A percentile compares a stretch with the other conserved stretches of the same genome.
phyloP scores from a whole-genome alignment of 2,113 vertebrate species.

The Passer domesticus region DNA sequence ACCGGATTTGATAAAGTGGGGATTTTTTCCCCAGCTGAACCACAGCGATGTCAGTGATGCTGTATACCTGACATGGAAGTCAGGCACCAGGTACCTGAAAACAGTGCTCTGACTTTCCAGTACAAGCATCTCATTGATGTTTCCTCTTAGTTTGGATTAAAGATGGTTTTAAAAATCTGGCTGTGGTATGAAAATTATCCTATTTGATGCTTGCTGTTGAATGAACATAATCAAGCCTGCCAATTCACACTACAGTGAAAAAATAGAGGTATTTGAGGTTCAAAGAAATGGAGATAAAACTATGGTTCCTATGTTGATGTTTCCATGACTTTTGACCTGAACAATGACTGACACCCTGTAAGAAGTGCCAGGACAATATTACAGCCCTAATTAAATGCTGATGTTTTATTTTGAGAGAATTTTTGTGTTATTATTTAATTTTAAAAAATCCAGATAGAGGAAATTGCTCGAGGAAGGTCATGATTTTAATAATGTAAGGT shows the following conservation, averaged over 20 bases:
- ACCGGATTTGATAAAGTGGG: background rate
- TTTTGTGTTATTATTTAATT: background rate
- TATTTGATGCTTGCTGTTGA: background rate
- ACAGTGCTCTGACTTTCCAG: background rate
- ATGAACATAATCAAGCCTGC: background rate
- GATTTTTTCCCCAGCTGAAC: background rate
- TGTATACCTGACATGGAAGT: background rate
- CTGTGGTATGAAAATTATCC: background rate
- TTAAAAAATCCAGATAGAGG: background rate
- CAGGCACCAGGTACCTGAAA: background rate
- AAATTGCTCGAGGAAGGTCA: background rate
- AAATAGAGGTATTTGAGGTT: slow-evolving; percentile 19
- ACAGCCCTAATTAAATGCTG: background rate
- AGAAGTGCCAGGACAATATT: background rate
- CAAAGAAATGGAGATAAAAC: slow-evolving; percentile 3
- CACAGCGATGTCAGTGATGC: background rate
- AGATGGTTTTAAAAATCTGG: background rate
- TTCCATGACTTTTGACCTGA: slow-evolving; percentile 18
- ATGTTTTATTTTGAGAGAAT: background rate
- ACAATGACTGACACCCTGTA: background rate
- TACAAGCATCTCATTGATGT: background rate
- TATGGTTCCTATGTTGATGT: background rate
- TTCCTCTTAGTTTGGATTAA: background rate
- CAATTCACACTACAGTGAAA: slow-evolving; percentile 15
- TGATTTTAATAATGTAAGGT: background rate